phyloP scores from a whole-genome alignment of 2,888 invertebrate species.

The Scaptomyza tumidula region DNA sequence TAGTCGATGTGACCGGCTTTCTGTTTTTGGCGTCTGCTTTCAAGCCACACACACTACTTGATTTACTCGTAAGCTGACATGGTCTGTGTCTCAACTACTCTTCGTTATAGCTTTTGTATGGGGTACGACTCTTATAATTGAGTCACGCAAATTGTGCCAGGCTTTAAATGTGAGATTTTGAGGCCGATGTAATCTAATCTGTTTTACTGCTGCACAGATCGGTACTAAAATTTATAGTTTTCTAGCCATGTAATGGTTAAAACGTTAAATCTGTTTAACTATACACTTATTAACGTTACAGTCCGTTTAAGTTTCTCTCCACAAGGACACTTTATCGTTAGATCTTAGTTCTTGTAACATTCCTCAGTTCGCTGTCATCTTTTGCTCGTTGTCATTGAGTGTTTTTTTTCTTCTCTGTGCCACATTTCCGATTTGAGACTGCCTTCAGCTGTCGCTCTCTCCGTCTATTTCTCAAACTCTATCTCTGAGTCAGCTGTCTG shows the following conservation, averaged over 20 bases:
- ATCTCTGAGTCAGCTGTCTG: constrained; percentile 11
- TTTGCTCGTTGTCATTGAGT: constrained; percentile 42
- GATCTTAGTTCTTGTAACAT: not conserved
- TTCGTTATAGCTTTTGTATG: not conserved
- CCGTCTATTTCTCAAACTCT: not conserved
- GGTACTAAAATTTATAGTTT: no score
- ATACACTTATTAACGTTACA: no score
- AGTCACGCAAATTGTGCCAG: constrained; percentile 8
- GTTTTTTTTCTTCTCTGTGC: not conserved
- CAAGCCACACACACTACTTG: constrained; percentile 27
- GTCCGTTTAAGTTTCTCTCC: not conserved
- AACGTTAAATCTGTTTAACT: not conserved
- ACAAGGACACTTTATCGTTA: not conserved
- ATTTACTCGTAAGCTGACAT: constrained; percentile 22
- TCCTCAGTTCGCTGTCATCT: constrained; percentile 36
- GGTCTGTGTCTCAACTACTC: not conserved
- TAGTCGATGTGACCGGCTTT: constrained; percentile 21
- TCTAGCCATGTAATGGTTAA: no score
- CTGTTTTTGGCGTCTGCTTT: constrained; percentile 13
- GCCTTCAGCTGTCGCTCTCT: not conserved
- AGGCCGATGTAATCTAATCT: not conserved
- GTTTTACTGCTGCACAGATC: not conserved
- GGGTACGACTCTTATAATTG: not conserved
- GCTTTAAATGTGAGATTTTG: not conserved
- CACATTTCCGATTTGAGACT: constrained; percentile 11